Conservation (phyloP, 2,113 vertebrate species). For the Antechinus flavipes region DNA sequence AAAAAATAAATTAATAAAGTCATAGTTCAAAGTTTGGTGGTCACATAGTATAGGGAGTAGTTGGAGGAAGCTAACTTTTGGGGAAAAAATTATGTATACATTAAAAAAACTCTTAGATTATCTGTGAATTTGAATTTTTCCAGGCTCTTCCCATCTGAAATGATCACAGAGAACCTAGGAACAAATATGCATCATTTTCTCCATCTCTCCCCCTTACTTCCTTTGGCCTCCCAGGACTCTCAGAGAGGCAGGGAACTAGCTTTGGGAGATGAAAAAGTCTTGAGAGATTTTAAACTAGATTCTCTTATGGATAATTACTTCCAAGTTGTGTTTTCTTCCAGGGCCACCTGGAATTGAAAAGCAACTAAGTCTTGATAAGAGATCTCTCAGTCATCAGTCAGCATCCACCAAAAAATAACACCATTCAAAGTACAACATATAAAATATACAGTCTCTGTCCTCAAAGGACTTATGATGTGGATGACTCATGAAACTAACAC, state of each 20-base stretch:
- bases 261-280: too few species aligned
- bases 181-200: not conserved
- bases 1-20: not conserved
- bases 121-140: not conserved
- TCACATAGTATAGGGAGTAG: not conserved
- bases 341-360: not conserved
- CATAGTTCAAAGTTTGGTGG: not conserved
- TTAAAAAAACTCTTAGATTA: not conserved
- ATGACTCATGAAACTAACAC: not conserved
- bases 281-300: not conserved
- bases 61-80: not conserved
- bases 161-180: not conserved
- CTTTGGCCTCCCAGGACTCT: not conserved
- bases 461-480: not conserved
- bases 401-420: not conserved
- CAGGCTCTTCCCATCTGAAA: not conserved
- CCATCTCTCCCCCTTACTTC: not conserved
- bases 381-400: not conserved
- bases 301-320: accelerated
- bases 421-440: not conserved
- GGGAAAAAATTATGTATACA: too few species aligned
- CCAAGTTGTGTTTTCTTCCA: not conserved
- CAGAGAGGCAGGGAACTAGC: not conserved
- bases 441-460: not conserved
- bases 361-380: not conserved